Percentiles rank a stretch among this genome's conserved stretches.
phyloP scores from a whole-genome alignment of 2,113 vertebrate species.

The Arothron firmamentum region DNA sequence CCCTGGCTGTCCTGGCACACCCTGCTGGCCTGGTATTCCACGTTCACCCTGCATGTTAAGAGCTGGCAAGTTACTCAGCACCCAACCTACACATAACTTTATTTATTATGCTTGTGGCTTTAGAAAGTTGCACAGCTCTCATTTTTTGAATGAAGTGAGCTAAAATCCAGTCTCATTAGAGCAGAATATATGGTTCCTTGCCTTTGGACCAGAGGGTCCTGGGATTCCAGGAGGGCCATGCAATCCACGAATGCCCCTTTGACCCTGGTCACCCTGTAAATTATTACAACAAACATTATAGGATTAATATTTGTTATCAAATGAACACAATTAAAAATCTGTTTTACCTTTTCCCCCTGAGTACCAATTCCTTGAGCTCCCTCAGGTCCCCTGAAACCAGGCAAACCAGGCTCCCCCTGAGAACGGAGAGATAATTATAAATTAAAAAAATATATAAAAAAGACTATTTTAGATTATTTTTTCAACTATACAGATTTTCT shows the following conservation, averaged over 20 bases:
- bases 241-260: constrained; percentile 84
- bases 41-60: constrained; percentile 81
- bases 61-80: constrained; percentile 13
- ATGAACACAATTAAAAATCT: neutral
- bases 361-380: constrained; percentile 80
- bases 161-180: too few species aligned
- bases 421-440: constrained; percentile 5
- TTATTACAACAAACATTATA: constrained; percentile 22
- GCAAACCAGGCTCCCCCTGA: constrained; percentile 82
- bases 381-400: constrained; percentile 82
- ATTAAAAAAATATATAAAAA: neutral
- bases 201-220: constrained; percentile 85
- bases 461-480: neutral
- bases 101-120: neutral
- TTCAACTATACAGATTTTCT: neutral
- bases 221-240: constrained; percentile 79
- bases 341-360: constrained; percentile 83
- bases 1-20: constrained; percentile 82
- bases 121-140: constrained; percentile 3
- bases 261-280: constrained; percentile 84
- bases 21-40: constrained; percentile 78
- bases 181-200: constrained; percentile 40
- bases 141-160: constrained; percentile 4
- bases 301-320: constrained; percentile 5
- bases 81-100: neutral